Conservation (phyloP, 2,113 vertebrate species). For the Lasiurus cinereus region DNA sequence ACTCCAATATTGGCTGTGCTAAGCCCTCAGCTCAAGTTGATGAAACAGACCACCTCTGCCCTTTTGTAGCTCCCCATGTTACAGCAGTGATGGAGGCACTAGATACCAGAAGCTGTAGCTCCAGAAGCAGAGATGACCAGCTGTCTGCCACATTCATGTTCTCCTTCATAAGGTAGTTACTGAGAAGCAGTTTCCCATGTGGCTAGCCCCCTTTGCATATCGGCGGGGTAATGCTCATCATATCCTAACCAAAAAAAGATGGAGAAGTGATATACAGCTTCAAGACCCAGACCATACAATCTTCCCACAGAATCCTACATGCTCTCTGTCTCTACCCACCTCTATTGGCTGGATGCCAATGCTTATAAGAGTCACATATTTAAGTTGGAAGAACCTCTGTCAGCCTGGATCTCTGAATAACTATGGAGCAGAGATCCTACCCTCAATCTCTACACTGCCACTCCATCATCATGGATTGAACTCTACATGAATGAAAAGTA, state of each 20-base stretch:
- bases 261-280: background rate
- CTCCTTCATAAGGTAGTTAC: too few species aligned
- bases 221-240: background rate
- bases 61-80: background rate
- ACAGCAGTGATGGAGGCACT: accelerated
- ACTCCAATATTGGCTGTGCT: background rate
- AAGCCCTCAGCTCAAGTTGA: background rate
- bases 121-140: background rate
- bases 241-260: background rate
- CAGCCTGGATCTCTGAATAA: background rate
- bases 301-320: background rate
- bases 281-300: background rate
- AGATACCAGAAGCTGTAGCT: background rate
- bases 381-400: background rate
- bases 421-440: background rate
- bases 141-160: background rate
- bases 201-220: background rate
- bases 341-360: background rate
- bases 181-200: background rate
- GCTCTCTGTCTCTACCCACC: background rate
- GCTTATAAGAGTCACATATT: background rate
- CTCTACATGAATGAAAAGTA: background rate
- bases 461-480: background rate
- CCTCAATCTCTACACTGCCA: background rate
- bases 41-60: background rate